phyloP scores from a whole-genome alignment of 2,888 invertebrate genomes.

The Toxonevra muliebris region DNA sequence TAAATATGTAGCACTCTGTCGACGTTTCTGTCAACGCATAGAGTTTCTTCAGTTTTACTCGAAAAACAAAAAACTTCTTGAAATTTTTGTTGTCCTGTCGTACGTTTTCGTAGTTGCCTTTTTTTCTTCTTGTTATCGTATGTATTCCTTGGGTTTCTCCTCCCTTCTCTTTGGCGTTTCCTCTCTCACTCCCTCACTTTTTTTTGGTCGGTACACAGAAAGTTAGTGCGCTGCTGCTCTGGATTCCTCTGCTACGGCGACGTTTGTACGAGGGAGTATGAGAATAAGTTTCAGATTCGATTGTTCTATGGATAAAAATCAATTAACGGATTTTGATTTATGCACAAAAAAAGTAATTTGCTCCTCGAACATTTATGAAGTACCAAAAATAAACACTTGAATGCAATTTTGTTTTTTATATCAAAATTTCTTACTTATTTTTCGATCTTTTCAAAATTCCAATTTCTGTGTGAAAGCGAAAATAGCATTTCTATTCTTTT shows the following conservation, averaged over 20 bases:
- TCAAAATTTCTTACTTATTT: too few species aligned
- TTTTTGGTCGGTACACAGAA: conserved; percentile 25
- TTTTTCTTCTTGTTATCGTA: conserved; percentile 22
- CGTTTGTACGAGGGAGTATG: too few species aligned
- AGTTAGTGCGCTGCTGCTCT: conserved; percentile 16
- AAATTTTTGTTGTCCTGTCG: too few species aligned
- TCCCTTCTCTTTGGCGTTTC: conserved; percentile 16
- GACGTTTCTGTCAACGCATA: background rate
- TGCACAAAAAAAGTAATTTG: too few species aligned
- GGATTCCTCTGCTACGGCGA: background rate
- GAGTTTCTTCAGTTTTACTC: background rate
- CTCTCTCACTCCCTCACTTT: conserved; percentile 15
- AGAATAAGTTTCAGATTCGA: too few species aligned
- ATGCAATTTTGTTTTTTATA: too few species aligned
- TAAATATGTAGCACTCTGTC: conserved; percentile 4
- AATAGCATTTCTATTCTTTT: too few species aligned
- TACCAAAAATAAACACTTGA: too few species aligned
- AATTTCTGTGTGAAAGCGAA: too few species aligned
- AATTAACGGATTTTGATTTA: conserved; percentile 5
- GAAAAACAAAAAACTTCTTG: background rate
- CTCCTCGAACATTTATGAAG: too few species aligned
- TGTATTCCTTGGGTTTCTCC: conserved; percentile 19
- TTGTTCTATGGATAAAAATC: conserved; percentile 11
- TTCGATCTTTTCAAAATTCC: too few species aligned
- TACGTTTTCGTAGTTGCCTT: conserved; percentile 9